phyloP scores from a whole-genome alignment of 2,888 invertebrate species.

The Scaptomyza cyrtandrae region DNA sequence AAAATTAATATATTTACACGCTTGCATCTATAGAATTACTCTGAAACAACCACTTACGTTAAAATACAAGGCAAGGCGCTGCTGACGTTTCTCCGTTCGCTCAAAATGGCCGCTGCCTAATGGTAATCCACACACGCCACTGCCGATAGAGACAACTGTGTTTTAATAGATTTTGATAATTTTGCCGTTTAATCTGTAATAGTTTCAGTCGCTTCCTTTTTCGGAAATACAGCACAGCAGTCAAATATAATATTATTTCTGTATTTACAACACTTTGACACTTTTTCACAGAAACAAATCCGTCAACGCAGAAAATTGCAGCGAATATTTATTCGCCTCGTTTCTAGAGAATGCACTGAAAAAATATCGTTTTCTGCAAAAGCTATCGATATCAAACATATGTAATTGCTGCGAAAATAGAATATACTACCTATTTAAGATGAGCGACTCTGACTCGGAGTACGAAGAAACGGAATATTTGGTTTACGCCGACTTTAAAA shows the following conservation, averaged over 20 bases:
- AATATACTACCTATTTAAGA: slow-evolving; percentile 30
- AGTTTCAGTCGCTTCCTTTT: slow-evolving; percentile 1
- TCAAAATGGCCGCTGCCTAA: slow-evolving; percentile 75
- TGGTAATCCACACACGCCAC: slow-evolving; percentile 51
- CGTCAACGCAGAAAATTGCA: slow-evolving; percentile 47
- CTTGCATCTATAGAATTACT: background rate
- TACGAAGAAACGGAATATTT: slow-evolving; percentile 83
- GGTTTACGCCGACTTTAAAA: slow-evolving; percentile 83
- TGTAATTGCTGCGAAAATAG: background rate
- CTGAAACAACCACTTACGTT: slow-evolving; percentile 47
- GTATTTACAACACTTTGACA: slow-evolving; percentile 53
- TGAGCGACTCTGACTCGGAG: slow-evolving; percentile 81
- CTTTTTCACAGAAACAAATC: slow-evolving; percentile 63
- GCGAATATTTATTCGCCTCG: slow-evolving; percentile 63
- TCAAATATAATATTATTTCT: slow-evolving; percentile 26
- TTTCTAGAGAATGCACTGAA: slow-evolving; percentile 33
- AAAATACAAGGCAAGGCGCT: slow-evolving; percentile 46
- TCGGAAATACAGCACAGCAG: slow-evolving; percentile 5
- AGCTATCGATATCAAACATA: slow-evolving; percentile 34
- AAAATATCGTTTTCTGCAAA: slow-evolving; percentile 15
- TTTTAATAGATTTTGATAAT: slow-evolving; percentile 4
- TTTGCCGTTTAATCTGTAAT: background rate
- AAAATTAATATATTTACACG: background rate
- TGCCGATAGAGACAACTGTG: slow-evolving; percentile 14
- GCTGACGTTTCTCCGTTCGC: slow-evolving; percentile 73